Base-by-base conservation (phyloP, 1,140 invertebrate species). In the Orius laevigatus region DNA sequence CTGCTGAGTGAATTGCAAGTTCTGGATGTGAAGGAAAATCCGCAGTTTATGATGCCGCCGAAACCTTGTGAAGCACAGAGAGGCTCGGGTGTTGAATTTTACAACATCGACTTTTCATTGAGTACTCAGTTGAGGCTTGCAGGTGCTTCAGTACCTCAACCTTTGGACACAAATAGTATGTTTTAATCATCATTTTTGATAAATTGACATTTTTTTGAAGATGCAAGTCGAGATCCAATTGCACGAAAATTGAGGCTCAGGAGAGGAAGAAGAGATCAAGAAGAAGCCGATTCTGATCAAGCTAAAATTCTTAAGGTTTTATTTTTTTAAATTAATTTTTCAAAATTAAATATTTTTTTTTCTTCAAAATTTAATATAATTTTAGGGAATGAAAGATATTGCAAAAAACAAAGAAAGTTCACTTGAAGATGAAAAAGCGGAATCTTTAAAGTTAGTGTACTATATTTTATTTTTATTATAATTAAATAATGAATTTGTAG, bases 61-160 rank as follows among this genome's bases (percentile, higher is more conserved):
- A 97, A 96, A 68, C 94, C 91, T 0, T 76, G 72, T 2, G 81
- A 84, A 62, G 63, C 76, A n/a, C 74, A 79, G 55, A 73, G 76
- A 56, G 82, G 84, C 3, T 74, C 79, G n/a, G 87, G 86, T 2
- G 70, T 89, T 11, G 82, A 95, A 62, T 98, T 88, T 69, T 99
- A 98, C 64, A 98, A 98, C 58, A 95, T 99, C 48, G 95, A 99
- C 66, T 99, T 98, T 70, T 96, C 92, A 0, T 70, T 99, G 18
- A 88, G 92, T 70, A 87, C 87, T 61, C 93, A 98, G 60, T 62
- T 98, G 18, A 70, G 89, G 50, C 64, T 96, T 49, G 94, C 93
- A 42, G 94, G 93, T 1, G 92, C 92, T 9, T 79, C 79, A 46
- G 76, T 88, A 16, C 77, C 84, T 12, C 73, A 76, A 32, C 77